Evolutionary conservation across 2,113 vertebrate species (phyloP).

Genomic region (Hypomesus transpacificus): DNA sequence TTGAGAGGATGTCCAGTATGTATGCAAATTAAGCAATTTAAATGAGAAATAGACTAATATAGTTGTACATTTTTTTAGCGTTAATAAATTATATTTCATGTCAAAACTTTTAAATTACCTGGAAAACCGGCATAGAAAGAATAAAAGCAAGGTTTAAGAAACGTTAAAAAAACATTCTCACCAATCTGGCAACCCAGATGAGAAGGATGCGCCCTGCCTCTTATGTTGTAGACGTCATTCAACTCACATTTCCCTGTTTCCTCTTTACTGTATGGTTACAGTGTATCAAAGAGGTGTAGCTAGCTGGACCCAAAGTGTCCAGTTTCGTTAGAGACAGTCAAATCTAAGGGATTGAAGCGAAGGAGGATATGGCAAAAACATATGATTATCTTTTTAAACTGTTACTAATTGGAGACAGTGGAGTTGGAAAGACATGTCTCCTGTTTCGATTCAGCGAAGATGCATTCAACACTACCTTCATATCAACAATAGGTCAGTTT

Average conservation of each 20-base stretch:
- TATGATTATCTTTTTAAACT: slow-evolving; percentile 73
- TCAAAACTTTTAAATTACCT: no score
- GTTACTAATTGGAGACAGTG: slow-evolving; percentile 70
- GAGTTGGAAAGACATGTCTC: slow-evolving; percentile 75
- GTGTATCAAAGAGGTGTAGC: background rate
- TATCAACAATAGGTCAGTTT: slow-evolving; percentile 74
- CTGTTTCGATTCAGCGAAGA: slow-evolving; percentile 77
- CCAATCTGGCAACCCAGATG: slow-evolving; percentile 17
- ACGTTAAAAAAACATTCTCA: background rate
- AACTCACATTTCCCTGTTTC: background rate
- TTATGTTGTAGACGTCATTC: background rate
- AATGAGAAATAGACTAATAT: no score
- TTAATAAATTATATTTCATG: no score
- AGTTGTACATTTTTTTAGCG: no score
- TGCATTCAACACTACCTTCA: slow-evolving; percentile 74
- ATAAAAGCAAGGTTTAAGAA: background rate
- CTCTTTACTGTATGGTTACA: background rate
- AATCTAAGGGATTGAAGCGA: background rate
- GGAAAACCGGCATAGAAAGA: background rate
- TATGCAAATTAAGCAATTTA: no score
- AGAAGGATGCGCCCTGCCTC: background rate
- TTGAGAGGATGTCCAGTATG: no score
- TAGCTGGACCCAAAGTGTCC: background rate
- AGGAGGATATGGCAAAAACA: slow-evolving; percentile 66
- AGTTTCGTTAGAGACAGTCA: background rate